Evolutionary conservation across 2,113 vertebrate genomes (phyloP).

Genomic region (Mustela nigripes): DNA sequence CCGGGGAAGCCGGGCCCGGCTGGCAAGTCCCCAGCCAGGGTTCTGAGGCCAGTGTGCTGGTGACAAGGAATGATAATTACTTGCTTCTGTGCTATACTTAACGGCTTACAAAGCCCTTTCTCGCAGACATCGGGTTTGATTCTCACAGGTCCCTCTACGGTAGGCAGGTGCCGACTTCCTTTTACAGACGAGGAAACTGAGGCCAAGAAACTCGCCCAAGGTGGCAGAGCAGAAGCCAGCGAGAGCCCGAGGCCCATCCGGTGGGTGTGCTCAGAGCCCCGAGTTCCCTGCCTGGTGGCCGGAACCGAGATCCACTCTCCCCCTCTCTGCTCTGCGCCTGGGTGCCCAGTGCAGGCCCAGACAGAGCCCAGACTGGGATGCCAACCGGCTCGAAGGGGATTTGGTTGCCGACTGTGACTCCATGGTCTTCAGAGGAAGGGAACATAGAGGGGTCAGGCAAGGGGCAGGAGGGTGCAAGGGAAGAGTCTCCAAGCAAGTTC

Average conservation of each 20-base stretch:
- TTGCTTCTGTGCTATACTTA: not conserved
- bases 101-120: not conserved
- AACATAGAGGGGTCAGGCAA: not conserved
- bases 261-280: not conserved
- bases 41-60: not conserved
- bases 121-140: not conserved
- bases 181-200: not conserved
- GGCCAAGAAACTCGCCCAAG: not conserved
- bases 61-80: not conserved
- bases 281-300: not conserved
- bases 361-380: slow-evolving; percentile 19
- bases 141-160: not conserved
- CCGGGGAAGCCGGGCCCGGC: not conserved
- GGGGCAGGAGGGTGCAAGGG: not conserved
- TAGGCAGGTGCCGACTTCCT: not conserved
- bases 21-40: not conserved
- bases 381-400: not conserved
- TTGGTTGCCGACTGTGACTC: not conserved
- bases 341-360: not conserved
- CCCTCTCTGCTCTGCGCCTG: rapidly evolving
- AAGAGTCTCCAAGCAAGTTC: not conserved
- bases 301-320: rapidly evolving
- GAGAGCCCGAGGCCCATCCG: not conserved
- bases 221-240: not conserved
- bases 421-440: not conserved